Evolutionary conservation across 1,140 invertebrate genomes (phyloP).

Genomic region (Drosophila sucinea): DNA sequence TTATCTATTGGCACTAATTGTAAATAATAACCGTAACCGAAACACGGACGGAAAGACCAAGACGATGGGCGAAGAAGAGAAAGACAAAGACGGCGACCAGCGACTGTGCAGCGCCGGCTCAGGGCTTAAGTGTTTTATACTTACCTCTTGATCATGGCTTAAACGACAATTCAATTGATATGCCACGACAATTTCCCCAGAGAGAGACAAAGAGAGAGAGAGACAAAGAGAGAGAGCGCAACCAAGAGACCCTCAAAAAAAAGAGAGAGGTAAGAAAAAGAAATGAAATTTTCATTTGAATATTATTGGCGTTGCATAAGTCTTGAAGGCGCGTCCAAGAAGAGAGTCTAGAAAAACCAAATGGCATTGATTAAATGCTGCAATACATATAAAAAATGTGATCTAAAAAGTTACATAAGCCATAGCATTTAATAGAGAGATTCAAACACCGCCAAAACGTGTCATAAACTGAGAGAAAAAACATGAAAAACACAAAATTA

Average conservation of each 20-base stretch:
- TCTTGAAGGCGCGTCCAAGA: too few relatives aligned
- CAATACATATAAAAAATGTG: too few relatives aligned
- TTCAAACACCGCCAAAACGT: too few relatives aligned
- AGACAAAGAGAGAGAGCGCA: neutral
- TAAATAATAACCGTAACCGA: slow-evolving; percentile 31
- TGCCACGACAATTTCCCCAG: slow-evolving; percentile 16
- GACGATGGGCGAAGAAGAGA: neutral
- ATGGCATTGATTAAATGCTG: too few relatives aligned
- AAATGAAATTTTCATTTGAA: neutral
- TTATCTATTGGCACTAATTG: slow-evolving; percentile 29
- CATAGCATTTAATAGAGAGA: too few relatives aligned
- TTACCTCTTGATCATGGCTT: slow-evolving; percentile 12
- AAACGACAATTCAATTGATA: slow-evolving; percentile 4
- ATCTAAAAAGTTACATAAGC: too few relatives aligned
- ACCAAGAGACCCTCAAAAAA: neutral
- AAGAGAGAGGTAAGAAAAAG: neutral
- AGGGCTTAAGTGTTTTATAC: slow-evolving; percentile 39
- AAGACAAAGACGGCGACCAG: slow-evolving; percentile 13
- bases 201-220: neutral
- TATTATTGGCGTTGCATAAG: neutral
- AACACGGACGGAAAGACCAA: neutral
- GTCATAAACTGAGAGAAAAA: too few relatives aligned
- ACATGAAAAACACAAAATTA: too few relatives aligned
- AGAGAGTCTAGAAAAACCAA: too few relatives aligned
- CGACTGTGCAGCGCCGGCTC: slow-evolving; percentile 44